Percentiles rank a stretch among this genome's conserved stretches.
Evolutionary conservation across 2,888 invertebrate genomes (phyloP).

Genomic region (Tetramorium bicarinatum): DNA sequence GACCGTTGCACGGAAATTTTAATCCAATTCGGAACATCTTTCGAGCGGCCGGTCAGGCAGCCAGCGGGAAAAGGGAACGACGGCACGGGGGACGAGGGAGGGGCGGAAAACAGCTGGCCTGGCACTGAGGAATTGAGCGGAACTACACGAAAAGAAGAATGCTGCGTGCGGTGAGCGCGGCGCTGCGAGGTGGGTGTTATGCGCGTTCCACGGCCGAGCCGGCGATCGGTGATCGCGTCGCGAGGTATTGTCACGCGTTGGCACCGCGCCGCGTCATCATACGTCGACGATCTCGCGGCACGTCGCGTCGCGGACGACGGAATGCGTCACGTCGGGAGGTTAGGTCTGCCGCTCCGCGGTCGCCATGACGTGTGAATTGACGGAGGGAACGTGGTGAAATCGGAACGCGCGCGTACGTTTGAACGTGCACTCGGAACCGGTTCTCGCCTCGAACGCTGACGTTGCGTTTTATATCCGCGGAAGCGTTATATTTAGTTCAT

Average conservation of each 20-base stretch:
- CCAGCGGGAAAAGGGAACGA: conserved; percentile 81
- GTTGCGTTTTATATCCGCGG: neutral
- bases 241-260: conserved; percentile 49
- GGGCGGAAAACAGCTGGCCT: conserved; percentile 79
- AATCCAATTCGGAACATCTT: conserved; percentile 86
- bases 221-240: conserved; percentile 5
- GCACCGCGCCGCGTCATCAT: conserved; percentile 48
- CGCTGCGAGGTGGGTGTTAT: conserved; percentile 75
- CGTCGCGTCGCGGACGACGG: neutral
- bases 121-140: conserved; percentile 56
- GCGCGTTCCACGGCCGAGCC: neutral
- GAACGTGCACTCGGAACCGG: neutral
- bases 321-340: conserved; percentile 57
- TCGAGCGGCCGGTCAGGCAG: conserved; percentile 82
- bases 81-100: conserved; percentile 69
- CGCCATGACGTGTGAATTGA: conserved; percentile 51
- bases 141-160: conserved; percentile 78
- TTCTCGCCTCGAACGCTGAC: neutral
- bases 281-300: conserved; percentile 30
- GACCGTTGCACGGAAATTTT: conserved; percentile 85
- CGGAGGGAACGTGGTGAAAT: conserved; percentile 69
- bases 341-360: conserved; percentile 32
- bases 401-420: conserved; percentile 57
- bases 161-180: conserved; percentile 79
- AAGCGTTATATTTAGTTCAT: too few relatives aligned